Evolutionary conservation across 1,140 invertebrate genomes (phyloP).

Genomic region (Drosophila subobscura): DNA sequence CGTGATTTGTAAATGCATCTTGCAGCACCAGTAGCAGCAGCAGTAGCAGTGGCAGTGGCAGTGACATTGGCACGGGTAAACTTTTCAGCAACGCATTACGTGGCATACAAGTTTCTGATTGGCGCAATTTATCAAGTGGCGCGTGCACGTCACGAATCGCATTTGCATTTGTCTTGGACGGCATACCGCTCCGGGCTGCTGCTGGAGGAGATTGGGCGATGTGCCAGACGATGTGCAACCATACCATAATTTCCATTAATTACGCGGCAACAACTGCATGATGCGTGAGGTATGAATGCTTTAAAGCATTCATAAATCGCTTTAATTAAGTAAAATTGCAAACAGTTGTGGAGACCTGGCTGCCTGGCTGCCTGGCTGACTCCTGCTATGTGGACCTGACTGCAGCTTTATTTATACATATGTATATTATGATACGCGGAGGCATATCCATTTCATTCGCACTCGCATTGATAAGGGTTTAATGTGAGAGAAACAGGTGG

Average conservation of each 20-base stretch:
- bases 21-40: background rate
- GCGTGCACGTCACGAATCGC: constrained; percentile 39
- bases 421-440: constrained; percentile 1
- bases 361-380: too few relatives aligned
- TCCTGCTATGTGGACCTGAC: constrained; percentile 3
- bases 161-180: constrained; percentile 21
- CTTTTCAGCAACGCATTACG: constrained; percentile 29
- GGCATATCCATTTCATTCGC: constrained; percentile 29
- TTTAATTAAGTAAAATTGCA: constrained; percentile 69
- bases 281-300: background rate
- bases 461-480: constrained; percentile 73
- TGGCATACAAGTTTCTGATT: constrained; percentile 54
- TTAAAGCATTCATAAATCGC: constrained; percentile 67
- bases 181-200: constrained; percentile 2
- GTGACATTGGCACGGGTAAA: background rate
- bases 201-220: background rate
- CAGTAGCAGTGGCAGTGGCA: too few relatives aligned
- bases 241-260: constrained; percentile 57
- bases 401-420: constrained; percentile 9
- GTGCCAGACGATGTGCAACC: constrained; percentile 20
- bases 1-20: constrained; percentile 60
- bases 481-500: constrained; percentile 36
- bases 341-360: constrained; percentile 28
- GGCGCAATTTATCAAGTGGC: constrained; percentile 67
- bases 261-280: constrained; percentile 15